Conservation (phyloP, 1,140 invertebrate genomes). For the Andrena cerasifolii region DNA sequence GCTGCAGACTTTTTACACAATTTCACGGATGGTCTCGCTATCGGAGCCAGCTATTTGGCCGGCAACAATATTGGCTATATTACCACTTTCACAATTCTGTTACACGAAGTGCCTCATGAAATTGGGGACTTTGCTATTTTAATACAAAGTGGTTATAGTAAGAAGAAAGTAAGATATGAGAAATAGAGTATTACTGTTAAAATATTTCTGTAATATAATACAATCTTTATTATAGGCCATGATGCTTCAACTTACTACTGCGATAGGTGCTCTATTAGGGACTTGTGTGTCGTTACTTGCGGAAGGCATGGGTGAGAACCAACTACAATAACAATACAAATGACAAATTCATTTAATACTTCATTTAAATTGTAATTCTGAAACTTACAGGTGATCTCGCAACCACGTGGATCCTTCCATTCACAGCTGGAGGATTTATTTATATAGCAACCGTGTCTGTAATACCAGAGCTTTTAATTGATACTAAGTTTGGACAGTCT, state of each 20-base stretch:
- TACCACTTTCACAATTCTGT: slow-evolving; percentile 95
- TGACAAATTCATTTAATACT: not conserved
- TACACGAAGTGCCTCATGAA: slow-evolving; percentile 99
- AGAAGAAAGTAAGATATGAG: slow-evolving; percentile 86
- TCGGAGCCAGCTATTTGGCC: slow-evolving; percentile 97
- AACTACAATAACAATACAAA: no score
- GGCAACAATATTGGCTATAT: slow-evolving; percentile 91
- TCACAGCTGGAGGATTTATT: slow-evolving; percentile 99
- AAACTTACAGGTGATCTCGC: slow-evolving; percentile 86
- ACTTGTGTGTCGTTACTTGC: slow-evolving; percentile 93
- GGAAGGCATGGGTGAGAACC: slow-evolving; percentile 85
- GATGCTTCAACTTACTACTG: slow-evolving; percentile 94
- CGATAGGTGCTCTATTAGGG: slow-evolving; percentile 95
- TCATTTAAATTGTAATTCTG: slow-evolving; percentile 22
- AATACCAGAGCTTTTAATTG: slow-evolving; percentile 95
- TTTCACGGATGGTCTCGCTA: slow-evolving; percentile 98
- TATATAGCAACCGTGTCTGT: slow-evolving; percentile 99
- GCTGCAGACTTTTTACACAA: slow-evolving; percentile 98
- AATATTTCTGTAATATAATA: slow-evolving; percentile 8
- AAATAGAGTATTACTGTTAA: not conserved
- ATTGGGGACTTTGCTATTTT: slow-evolving; percentile 99
- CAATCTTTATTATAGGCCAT: slow-evolving; percentile 87
- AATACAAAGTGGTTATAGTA: slow-evolving; percentile 95
- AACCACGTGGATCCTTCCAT: slow-evolving; percentile 94
- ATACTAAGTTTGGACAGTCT: slow-evolving; percentile 92